Evolutionary conservation across 1,140 invertebrate species (phyloP).

Genomic region (Sycophila sp.): DNA sequence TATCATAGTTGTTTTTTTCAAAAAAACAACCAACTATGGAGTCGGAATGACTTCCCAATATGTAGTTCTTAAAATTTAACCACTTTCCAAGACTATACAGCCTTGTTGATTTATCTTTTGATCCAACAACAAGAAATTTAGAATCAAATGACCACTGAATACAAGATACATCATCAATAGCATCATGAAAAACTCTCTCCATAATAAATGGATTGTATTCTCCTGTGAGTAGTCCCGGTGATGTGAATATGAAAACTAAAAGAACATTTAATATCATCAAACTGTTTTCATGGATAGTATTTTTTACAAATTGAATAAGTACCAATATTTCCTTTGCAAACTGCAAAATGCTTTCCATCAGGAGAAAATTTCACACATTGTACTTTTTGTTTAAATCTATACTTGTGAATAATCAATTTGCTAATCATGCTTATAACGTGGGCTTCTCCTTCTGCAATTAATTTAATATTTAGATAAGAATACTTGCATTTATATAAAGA

Average conservation of each 20-base stretch:
- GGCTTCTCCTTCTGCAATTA: constrained; percentile 81
- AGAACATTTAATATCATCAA: constrained; percentile 1
- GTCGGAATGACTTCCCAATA: constrained; percentile 85
- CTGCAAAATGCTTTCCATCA: constrained; percentile 91
- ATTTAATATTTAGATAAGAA: background rate
- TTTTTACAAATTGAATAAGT: constrained; percentile 42
- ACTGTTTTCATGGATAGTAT: background rate
- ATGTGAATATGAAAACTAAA: constrained; percentile 86
- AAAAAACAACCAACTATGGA: constrained; percentile 87
- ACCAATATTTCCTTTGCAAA: constrained; percentile 86
- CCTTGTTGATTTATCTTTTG: constrained; percentile 86
- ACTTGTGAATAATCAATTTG: constrained; percentile 82
- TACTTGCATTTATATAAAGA: constrained; percentile 17
- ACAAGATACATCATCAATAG: constrained; percentile 83
- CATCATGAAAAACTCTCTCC: constrained; percentile 82
- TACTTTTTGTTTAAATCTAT: constrained; percentile 83
- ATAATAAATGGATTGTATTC: constrained; percentile 91
- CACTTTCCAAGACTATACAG: constrained; percentile 81
- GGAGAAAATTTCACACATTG: constrained; percentile 90
- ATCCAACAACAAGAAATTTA: constrained; percentile 83
- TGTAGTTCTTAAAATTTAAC: constrained; percentile 77
- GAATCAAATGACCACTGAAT: constrained; percentile 94
- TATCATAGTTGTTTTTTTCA: constrained; percentile 84
- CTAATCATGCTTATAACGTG: constrained; percentile 89
- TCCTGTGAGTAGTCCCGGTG: constrained; percentile 81